phyloP scores from a whole-genome alignment of 2,888 invertebrate genomes.

The Tuta absoluta region DNA sequence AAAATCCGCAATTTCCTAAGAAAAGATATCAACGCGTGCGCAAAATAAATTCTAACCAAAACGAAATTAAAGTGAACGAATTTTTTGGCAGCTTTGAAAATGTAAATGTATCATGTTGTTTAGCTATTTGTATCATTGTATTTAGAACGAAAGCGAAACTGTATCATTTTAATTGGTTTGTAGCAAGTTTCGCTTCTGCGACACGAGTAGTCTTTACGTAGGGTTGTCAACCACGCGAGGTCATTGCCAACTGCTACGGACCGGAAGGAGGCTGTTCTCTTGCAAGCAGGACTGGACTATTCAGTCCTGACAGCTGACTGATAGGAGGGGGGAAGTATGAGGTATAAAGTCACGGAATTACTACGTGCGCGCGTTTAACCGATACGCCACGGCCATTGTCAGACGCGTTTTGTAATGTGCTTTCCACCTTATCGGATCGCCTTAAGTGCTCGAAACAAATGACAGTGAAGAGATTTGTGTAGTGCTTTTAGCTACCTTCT shows the following conservation, averaged over 20 bases:
- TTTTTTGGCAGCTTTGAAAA: neutral
- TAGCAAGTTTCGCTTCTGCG: slow-evolving; percentile 14
- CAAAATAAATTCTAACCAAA: neutral
- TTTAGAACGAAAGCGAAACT: neutral
- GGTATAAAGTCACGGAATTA: slow-evolving; percentile 36
- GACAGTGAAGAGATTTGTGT: slow-evolving; percentile 19
- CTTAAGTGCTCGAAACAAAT: slow-evolving; percentile 21
- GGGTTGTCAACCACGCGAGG: slow-evolving; percentile 44
- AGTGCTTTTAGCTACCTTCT: slow-evolving; percentile 10
- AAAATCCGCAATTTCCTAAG: too few relatives aligned
- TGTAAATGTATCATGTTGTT: neutral
- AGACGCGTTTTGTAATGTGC: slow-evolving; percentile 19
- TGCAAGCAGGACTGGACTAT: slow-evolving; percentile 23
- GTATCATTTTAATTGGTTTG: neutral
- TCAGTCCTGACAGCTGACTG: slow-evolving; percentile 37
- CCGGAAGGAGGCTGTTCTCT: slow-evolving; percentile 46
- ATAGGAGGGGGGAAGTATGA: slow-evolving; percentile 40
- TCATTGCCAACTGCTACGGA: slow-evolving; percentile 46
- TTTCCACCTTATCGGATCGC: slow-evolving; percentile 17
- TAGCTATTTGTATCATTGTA: neutral
- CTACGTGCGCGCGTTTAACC: slow-evolving; percentile 33
- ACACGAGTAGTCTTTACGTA: slow-evolving; percentile 36
- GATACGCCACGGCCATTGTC: slow-evolving; percentile 31
- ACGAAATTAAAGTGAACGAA: neutral
- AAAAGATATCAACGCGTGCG: slow-evolving; percentile 18